A percentile compares a stretch with the other conserved stretches of the same genome.
phyloP scores from a whole-genome alignment of 1,140 invertebrate genomes.

The Drosophila persimilis region DNA sequence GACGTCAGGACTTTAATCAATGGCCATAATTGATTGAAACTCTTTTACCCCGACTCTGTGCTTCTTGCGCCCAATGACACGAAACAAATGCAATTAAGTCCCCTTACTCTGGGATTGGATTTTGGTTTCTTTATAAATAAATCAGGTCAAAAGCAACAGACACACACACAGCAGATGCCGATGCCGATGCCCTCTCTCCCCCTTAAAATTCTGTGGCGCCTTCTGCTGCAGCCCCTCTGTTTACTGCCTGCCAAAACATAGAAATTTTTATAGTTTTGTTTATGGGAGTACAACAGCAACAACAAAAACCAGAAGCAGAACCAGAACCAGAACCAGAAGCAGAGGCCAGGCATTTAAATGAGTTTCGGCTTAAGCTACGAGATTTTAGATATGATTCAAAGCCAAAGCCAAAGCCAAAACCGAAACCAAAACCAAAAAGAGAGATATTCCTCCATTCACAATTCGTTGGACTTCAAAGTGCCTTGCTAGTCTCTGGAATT shows the following conservation, averaged over 20 bases:
- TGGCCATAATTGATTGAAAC: conserved; percentile 23
- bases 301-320: not conserved
- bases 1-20: conserved; percentile 29
- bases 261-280: conserved; percentile 74
- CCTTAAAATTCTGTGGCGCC: conserved; percentile 63
- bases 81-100: conserved; percentile 45
- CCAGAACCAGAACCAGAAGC: not conserved
- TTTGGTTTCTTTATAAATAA: conserved; percentile 65
- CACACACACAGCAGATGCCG: conserved; percentile 28
- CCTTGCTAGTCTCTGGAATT: conserved; percentile 50
- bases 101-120: not conserved
- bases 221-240: conserved; percentile 22
- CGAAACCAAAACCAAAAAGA: not conserved
- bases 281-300: conserved; percentile 56
- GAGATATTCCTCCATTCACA: conserved; percentile 37
- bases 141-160: conserved; percentile 50
- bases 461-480: conserved; percentile 64
- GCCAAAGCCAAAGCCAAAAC: not conserved
- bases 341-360: conserved; percentile 21
- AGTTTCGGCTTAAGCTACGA: conserved; percentile 2
- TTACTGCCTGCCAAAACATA: conserved; percentile 22
- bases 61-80: conserved; percentile 29
- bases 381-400: conserved; percentile 51
- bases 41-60: conserved; percentile 1
- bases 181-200: conserved; percentile 6